Base-by-base conservation (phyloP, 2,113 vertebrate species). In the Saccopteryx leptura region DNA sequence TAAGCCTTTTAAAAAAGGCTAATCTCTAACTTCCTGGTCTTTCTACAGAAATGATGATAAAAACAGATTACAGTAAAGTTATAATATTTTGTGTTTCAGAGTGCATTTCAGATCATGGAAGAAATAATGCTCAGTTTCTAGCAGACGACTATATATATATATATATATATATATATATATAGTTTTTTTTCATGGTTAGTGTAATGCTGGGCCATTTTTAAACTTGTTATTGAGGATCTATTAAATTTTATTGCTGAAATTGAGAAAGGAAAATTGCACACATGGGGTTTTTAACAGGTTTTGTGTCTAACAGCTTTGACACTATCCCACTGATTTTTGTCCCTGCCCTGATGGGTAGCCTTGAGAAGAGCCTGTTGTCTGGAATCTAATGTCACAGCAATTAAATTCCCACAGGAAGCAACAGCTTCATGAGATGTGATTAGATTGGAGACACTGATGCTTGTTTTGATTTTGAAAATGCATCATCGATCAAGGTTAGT, bases 381-480 rank as follows among this genome's bases (percentile, higher is more conserved):
- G 39, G 31, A 94, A 80, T 91, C 91, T 97, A 97, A 72, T 46
- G 93, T 94, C 21, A 4, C 79, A 82, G 93, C 93, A 98, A 95
- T 96, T 86, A 97, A 97, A 96, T 97, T 97, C 97, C 81, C 69
- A 63, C 7, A 90, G 95, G 85, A 87, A 97, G 79, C 48, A 93
- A 48, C 48, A 61, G 91, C 63, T 96, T 93, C 74, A 90, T 93
- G 95, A 97, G 65, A 52, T 97, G 80, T 96, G 94, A 97, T 97
- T 75, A 92, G 84, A 96, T 88, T 95, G 93, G 88, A 96, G 85
- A 91, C n/a, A 85, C 2, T 90, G 80, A 91, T 95, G 90, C 76
- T 82, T 93, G 91, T 95, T 92, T 90, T 97, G 88, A 97, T 97
- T 97, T 94, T 97, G 91, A 94, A 95, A 88, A 93, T 95, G 78